phyloP scores from a whole-genome alignment of 2,113 vertebrate genomes.

The Lutjanus erythropterus region DNA sequence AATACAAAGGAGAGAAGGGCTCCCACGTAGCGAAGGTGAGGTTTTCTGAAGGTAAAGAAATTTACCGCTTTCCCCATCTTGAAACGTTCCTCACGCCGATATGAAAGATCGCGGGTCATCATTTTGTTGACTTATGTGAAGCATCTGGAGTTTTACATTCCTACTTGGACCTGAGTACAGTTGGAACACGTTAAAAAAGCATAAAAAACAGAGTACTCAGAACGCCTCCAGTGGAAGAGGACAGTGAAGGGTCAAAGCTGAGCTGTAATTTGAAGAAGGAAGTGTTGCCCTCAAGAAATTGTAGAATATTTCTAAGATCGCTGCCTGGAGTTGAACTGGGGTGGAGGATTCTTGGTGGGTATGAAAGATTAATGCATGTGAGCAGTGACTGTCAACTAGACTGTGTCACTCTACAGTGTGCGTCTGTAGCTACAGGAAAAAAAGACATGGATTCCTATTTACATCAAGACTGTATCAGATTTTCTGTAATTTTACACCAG shows the following conservation, averaged over 20 bases:
- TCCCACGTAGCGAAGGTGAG: neutral
- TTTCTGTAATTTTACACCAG: neutral
- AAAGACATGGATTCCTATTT: neutral
- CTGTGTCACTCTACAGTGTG: neutral
- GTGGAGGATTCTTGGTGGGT: neutral
- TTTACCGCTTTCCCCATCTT: neutral
- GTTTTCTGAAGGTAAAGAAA: neutral
- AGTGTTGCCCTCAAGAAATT: neutral
- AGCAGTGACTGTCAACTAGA: neutral
- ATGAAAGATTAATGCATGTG: neutral
- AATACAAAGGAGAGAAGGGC: neutral
- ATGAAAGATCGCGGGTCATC: too few species aligned
- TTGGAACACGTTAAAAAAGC: neutral
- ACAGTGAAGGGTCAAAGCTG: slow-evolving; percentile 4
- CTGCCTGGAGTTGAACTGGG: neutral
- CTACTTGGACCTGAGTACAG: neutral
- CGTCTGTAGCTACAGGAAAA: neutral
- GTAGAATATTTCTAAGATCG: neutral
- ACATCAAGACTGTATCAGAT: neutral
- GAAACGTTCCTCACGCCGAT: too few species aligned
- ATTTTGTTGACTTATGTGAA: slow-evolving; percentile 10
- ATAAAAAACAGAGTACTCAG: neutral
- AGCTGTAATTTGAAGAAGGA: neutral
- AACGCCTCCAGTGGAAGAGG: neutral
- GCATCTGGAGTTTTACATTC: neutral